A percentile compares a stretch with the other conserved stretches of the same genome.
These are phyloP conservation scores for Allolobophora icterica DNA, from an alignment of 2,888 invertebrate species.

Conservation along the genomic window DNA sequence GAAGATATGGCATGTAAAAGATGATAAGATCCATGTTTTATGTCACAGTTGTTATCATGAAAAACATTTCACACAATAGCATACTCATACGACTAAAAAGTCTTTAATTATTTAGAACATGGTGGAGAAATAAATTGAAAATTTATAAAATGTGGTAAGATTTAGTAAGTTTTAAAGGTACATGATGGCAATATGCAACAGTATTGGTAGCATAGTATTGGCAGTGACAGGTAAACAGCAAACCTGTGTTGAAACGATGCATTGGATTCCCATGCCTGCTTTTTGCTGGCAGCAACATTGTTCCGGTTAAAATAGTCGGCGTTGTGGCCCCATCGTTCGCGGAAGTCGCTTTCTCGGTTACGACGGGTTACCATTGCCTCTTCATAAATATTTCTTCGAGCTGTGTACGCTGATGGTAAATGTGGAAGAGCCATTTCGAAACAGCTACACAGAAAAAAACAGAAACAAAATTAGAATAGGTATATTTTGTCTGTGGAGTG, in stretches of 20 bases:
- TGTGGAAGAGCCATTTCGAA: conserved; percentile 61
- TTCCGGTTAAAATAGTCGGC: conserved; percentile 59
- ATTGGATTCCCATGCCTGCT: conserved; percentile 61
- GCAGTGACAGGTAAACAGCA: background rate
- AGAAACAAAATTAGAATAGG: background rate
- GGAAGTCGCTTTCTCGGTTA: conserved; percentile 57
- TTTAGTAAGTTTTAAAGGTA: background rate
- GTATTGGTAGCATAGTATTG: background rate
- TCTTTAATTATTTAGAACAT: background rate
- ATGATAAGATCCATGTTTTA: background rate
- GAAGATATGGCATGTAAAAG: background rate
- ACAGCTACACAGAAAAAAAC: background rate
- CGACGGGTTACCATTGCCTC: conserved; percentile 59
- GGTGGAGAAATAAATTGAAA: too few relatives aligned
- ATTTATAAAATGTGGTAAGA: too few relatives aligned
- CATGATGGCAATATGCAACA: background rate
- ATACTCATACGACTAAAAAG: background rate
- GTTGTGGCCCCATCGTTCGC: conserved; percentile 58
- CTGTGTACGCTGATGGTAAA: conserved; percentile 58
- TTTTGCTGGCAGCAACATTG: conserved; percentile 58
- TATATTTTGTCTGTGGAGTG: background rate
- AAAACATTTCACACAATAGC: background rate
- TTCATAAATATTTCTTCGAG: conserved; percentile 60
- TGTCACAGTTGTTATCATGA: background rate
- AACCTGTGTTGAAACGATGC: conserved; percentile 57